A percentile compares a stretch with the other conserved stretches of the same genome.
Evolutionary conservation across 2,888 invertebrate genomes (phyloP).

Genomic region (Hirtodrosophila duncani): DNA sequence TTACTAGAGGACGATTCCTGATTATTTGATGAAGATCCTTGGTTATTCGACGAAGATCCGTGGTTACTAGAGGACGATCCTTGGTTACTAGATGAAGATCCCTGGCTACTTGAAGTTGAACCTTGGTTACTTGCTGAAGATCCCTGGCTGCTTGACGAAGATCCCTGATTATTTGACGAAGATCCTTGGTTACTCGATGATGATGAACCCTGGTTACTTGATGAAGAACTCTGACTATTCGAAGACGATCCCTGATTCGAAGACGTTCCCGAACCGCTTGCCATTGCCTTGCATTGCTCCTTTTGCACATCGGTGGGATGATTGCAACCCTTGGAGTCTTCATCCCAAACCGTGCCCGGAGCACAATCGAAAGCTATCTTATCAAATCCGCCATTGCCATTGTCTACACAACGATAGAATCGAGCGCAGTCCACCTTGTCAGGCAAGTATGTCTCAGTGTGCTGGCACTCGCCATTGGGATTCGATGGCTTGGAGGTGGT

Average conservation of each 20-base stretch:
- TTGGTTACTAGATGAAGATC: not conserved
- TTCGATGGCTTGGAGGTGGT: constrained; percentile 55
- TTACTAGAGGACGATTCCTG: not conserved
- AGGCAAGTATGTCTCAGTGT: constrained; percentile 78
- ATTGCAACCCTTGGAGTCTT: constrained; percentile 73
- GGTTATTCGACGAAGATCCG: not conserved
- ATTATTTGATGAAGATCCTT: not conserved
- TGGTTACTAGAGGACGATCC: not conserved
- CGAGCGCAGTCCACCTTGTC: constrained; percentile 81
- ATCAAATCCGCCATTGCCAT: constrained; percentile 81
- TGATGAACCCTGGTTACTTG: constrained; percentile 4
- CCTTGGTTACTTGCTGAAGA: not conserved
- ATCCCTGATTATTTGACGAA: not conserved
- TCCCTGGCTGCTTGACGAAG: not conserved
- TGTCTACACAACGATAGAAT: constrained; percentile 84
- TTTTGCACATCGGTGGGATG: constrained; percentile 75
- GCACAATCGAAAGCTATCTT: constrained; percentile 83
- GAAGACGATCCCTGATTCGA: constrained; percentile 2
- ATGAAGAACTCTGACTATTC: not conserved
- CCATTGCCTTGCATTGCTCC: constrained; percentile 71
- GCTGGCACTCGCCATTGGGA: constrained; percentile 75
- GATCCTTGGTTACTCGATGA: constrained; percentile 2
- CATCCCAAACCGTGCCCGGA: constrained; percentile 84
- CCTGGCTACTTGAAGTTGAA: not conserved
- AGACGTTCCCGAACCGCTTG: constrained; percentile 35